phyloP scores from a whole-genome alignment of 2,888 invertebrate species.

The Malachius bipustulatus region DNA sequence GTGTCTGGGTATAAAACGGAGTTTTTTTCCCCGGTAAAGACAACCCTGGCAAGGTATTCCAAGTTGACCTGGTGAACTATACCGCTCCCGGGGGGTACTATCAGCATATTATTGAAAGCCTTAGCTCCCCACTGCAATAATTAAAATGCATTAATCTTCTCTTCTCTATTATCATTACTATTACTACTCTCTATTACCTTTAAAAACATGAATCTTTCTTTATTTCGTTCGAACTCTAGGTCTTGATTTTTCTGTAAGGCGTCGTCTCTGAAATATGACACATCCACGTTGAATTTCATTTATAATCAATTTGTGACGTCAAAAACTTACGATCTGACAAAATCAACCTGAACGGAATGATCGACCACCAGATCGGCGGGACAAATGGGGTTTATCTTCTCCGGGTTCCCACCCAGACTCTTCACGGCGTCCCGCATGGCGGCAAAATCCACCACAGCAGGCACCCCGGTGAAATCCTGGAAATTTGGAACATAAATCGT shows the following conservation, averaged over 20 bases:
- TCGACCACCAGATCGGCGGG: conserved; percentile 97
- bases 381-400: conserved; percentile 92
- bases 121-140: conserved; percentile 89
- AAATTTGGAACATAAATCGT: too few species aligned
- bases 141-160: too few species aligned
- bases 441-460: conserved; percentile 97
- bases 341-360: conserved; percentile 96
- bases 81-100: conserved; percentile 96
- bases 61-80: conserved; percentile 98
- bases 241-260: conserved; percentile 87
- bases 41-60: conserved; percentile 85
- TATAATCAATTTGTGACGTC: conserved; percentile 5
- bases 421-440: conserved; percentile 96
- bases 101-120: conserved; percentile 90
- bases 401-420: conserved; percentile 72
- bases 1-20: conserved; percentile 59
- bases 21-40: conserved; percentile 57
- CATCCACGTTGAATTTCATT: not conserved
- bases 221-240: conserved; percentile 89
- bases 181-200: too few species aligned
- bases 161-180: too few species aligned
- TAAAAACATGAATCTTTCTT: conserved; percentile 88
- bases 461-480: conserved; percentile 91
- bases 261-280: conserved; percentile 62
- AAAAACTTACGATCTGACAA: conserved; percentile 52